Base-by-base conservation (phyloP, 2,797 vertebrate species). In the Hippoglossus hippoglossus region DNA sequence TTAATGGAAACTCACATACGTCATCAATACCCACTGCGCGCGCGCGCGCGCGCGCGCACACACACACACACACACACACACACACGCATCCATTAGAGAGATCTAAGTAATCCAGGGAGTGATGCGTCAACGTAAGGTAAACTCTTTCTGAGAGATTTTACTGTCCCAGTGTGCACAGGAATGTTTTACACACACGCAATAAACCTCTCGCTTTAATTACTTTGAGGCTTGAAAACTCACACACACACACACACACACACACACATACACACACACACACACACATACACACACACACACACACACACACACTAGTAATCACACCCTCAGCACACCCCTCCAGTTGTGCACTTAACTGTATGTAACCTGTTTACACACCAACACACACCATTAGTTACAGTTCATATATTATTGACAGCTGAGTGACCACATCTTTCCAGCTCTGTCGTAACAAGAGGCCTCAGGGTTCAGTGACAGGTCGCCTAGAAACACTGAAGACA, bases 181-280 rank as follows among this genome's bases (percentile, higher is more conserved):
- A 70, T 22, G 51, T 64, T 83, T 78, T 64, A 85, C 64, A 75
- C 59, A 44, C 63, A 46, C 26, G n/a, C 73, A 36, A 69, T 83
- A 81, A 81, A 86, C 79, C 82, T 82, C 63, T 85, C 3, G 19
- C 62, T 72, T 79, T 92, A 88, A 92, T 91, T 87, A 89, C 71
- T 44, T 57, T 8, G 0, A 61, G 46, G 59, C 65, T 69, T 56
- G 76, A 71, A 74, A 62, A 51, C 19, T 41, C 16, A 7, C 44
- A 46, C 19, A 9, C 54, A 24, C 6, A 3, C 44, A 64, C 66
- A 70, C 64, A 67, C 65, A 51, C 50, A 3, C 53, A 28, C 68
- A 79, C 49, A 41, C 39, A 41, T 44, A 46, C 53, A 36, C 5
- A 4, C 34, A 63, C 15, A 39, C 41, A 44, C 44, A 19, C 49